Evolutionary conservation across 1,140 invertebrate genomes (phyloP), one percentile per base, ranked within the genome.

Genomic region (Aphis gossypii): DNA sequence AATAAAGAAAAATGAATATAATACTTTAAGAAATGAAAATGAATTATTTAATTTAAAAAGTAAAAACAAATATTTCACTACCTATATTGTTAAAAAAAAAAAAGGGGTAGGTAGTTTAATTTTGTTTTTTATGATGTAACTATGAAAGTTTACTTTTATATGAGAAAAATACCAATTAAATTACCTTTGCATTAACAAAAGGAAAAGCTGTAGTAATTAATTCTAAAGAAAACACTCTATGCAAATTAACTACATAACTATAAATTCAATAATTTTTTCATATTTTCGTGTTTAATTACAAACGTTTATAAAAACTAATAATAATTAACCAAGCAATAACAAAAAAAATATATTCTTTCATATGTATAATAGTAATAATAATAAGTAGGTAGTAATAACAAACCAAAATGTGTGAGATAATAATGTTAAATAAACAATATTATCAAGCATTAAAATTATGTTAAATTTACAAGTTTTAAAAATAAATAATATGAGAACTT

Each of bases 161-260:
- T 2, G 25, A 60, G 6, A n/a, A 68, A 60, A 68, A 44, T 44
- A 90, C 9, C 54, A 41, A 90, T 90, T 90, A 60, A 90, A 90
- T 90, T 60, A 60, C 23, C 38, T 38, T 54, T 30, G 25, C 6
- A 60, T 30, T 20, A 90, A 90, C 8, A 51, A 60, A 90, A 60
- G 18, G 54, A 5, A 60, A 60, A 90, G 18, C 41, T 41, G 35
- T 30, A 60, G 14, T 90, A 90, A 90, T 90, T 90, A 90, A 90
- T 60, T 90, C 23, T 90, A 90, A 60, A 60, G 51, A 90, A 90
- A 90, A 90, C 51, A 90, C 88, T 89, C n/a, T 38, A 41, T 56
- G 48, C n/a, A 88, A 88, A 88, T 88, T 46, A 88, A 88, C 30
- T 76, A 76, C 30, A 76, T 18, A 60, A 87, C 21, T 18, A 48